phyloP scores from a whole-genome alignment of 2,888 invertebrate genomes.

The Sphaerophoria rueppellii region DNA sequence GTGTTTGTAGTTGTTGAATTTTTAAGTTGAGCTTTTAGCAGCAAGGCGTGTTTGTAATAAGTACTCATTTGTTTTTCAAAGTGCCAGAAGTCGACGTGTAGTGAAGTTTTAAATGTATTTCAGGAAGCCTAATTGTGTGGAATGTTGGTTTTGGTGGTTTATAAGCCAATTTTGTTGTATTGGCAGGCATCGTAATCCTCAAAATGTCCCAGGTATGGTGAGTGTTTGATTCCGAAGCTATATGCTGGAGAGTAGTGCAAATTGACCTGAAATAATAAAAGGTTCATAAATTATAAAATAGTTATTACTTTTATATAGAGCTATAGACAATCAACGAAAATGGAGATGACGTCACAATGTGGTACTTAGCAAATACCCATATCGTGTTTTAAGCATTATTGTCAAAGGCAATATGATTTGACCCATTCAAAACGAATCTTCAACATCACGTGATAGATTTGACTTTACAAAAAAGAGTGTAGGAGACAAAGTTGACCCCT shows the following conservation, averaged over 20 bases:
- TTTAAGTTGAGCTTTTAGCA: constrained; percentile 52
- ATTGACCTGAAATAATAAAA: constrained; percentile 83
- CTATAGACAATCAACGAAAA: too few species aligned
- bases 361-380: too few species aligned
- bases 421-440: too few species aligned
- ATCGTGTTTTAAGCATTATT: too few species aligned
- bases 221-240: constrained; percentile 94
- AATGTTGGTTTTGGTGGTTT: constrained; percentile 44
- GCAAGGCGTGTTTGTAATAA: constrained; percentile 35
- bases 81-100: constrained; percentile 1
- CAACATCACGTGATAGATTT: too few species aligned
- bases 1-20: constrained; percentile 4
- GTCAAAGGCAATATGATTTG: too few species aligned
- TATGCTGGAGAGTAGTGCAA: constrained; percentile 86
- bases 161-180: constrained; percentile 79
- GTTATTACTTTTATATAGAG: too few species aligned
- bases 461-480: too few species aligned
- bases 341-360: too few species aligned
- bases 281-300: neutral
- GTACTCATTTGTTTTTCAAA: constrained; percentile 18
- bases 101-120: neutral
- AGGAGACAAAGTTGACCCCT: too few species aligned
- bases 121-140: constrained; percentile 39
- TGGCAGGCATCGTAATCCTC: constrained; percentile 78
- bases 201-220: constrained; percentile 86